Evolutionary conservation across 2,888 invertebrate species (phyloP).

Genomic region (Drosophila prolongata): DNA sequence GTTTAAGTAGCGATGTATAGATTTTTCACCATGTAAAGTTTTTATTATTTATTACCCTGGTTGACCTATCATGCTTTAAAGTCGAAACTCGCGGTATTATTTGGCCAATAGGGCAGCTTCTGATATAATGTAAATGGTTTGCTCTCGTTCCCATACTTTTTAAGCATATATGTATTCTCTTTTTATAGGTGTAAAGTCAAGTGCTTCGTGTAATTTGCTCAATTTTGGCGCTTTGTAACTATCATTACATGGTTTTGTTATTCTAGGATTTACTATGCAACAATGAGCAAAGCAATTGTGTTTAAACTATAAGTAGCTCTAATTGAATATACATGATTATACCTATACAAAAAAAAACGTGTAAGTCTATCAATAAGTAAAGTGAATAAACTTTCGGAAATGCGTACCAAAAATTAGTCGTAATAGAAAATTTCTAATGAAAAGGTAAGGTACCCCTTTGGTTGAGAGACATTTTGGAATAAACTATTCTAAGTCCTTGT

Average conservation of each 20-base stretch:
- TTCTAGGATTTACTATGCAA: constrained; percentile 30
- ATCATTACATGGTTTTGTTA: constrained; percentile 39
- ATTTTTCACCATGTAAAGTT: constrained; percentile 39
- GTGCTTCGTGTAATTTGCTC: constrained; percentile 71
- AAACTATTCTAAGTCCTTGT: background rate
- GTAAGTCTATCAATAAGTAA: constrained; percentile 37
- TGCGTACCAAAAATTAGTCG: background rate
- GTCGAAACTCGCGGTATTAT: constrained; percentile 31
- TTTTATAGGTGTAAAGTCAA: constrained; percentile 52
- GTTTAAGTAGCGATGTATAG: constrained; percentile 54
- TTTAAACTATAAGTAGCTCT: constrained; percentile 71
- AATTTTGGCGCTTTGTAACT: constrained; percentile 72
- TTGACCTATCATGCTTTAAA: constrained; percentile 14
- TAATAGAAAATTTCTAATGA: no score
- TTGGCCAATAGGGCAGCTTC: constrained; percentile 35
- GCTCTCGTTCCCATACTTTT: constrained; percentile 31
- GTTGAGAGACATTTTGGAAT: no score
- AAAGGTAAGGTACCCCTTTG: no score
- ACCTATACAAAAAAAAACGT: constrained; percentile 27
- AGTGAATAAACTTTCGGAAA: constrained; percentile 31
- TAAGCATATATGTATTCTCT: constrained; percentile 16
- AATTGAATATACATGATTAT: constrained; percentile 56
- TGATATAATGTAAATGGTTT: constrained; percentile 44
- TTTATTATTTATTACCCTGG: constrained; percentile 31
- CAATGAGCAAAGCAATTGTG: constrained; percentile 65